Evolutionary conservation across 2,113 vertebrate species (phyloP), one percentile per base, ranked within the genome.

Genomic region (Brienomyrus longianalis): DNA sequence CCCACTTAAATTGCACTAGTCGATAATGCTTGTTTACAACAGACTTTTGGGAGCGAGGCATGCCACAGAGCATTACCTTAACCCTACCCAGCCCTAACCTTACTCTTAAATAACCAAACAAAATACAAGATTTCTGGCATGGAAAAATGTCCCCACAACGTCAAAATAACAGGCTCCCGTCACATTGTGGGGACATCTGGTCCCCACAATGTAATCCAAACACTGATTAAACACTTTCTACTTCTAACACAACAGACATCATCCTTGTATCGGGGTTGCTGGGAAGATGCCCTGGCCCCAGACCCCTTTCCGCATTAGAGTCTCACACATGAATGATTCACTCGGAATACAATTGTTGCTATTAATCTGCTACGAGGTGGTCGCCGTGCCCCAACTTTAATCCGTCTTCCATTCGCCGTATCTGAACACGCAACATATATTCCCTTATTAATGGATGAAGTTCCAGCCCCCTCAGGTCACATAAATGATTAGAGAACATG

Each of bases 1-100:
- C 70, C 88, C 7, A 48, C 70, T 89, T 54, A 83, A 80, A 89
- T 54, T 89, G 27, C 13, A 19, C 54, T 88, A 43, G 66, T 88
- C 23, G 19, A 48, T 74, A 74, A n/a, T 21, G 50, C 31, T 39
- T 89, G 88, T 88, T 70, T 89, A 39, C 88, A 51, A 17, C 10
- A 56, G 19, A 47, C 59, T 31, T 31, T 21, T 48, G 56, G 87
- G 87, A 88, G 21, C n/a, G 45, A 31, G 43, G 11, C 31, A 31
- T n/a, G 27, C 17, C 62, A 27, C 13, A 21, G 50, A 80, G 17
- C 15, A 10, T 39, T 39, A 70, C 1, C 27, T 31, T 70, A 70
- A 31, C 10, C 62, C 62, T 31, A 27, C 10, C 27, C 62, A 70
- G 62, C n/a, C 10, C 2, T 27, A 27, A 66, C 62, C 27, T 31